phyloP scores from a whole-genome alignment of 2,888 invertebrate species.

The Luperina nickerlii region DNA sequence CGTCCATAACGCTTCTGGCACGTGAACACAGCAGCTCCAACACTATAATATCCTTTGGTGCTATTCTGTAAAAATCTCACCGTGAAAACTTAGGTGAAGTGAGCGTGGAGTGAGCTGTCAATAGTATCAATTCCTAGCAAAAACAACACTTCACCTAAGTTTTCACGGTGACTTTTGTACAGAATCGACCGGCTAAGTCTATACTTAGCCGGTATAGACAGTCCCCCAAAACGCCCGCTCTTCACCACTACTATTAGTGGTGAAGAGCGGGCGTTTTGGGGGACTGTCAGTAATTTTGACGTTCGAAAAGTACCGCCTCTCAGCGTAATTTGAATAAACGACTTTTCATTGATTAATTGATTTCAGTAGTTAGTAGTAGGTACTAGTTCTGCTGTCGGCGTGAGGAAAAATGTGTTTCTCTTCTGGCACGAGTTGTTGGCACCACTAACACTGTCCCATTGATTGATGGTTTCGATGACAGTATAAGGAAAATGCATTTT shows the following conservation, averaged over 20 bases:
- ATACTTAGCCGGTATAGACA: no score
- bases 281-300: background rate
- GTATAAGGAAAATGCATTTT: conserved; percentile 21
- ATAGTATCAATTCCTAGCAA: no score
- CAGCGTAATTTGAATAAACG: background rate
- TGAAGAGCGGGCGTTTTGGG: background rate
- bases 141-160: no score
- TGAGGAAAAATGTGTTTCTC: background rate
- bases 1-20: background rate
- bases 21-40: background rate
- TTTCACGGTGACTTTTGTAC: no score
- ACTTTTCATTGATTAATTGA: background rate
- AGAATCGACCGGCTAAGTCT: background rate
- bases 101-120: no score
- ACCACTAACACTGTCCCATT: conserved; percentile 4
- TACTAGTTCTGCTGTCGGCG: background rate
- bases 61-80: no score
- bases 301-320: background rate
- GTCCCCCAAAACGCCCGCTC: no score
- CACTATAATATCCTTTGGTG: background rate
- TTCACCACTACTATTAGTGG: no score
- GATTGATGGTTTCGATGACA: conserved; percentile 16
- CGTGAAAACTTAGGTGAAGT: no score
- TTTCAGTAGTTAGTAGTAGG: background rate
- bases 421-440: conserved; percentile 22